Evolutionary conservation across 2,113 vertebrate genomes (phyloP).

Genomic region (Eidolon helvum): DNA sequence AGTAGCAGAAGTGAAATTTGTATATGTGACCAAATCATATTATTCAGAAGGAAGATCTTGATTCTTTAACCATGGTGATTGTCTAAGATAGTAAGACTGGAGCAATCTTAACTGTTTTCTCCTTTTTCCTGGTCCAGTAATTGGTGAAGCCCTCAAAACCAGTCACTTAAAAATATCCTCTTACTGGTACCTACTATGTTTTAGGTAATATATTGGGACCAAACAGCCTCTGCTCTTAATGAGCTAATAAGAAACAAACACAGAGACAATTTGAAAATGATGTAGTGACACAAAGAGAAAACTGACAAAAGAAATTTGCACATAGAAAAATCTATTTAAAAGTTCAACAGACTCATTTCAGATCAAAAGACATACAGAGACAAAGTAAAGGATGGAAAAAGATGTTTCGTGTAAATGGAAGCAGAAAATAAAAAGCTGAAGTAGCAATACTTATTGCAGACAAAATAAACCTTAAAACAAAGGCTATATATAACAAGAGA

Average conservation of each 20-base stretch:
- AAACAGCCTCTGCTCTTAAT: not conserved
- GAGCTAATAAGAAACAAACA: not conserved
- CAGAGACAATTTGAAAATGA: not conserved
- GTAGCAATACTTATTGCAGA: no score
- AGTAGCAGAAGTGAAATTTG: not conserved
- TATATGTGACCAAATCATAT: not conserved
- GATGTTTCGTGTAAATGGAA: no score
- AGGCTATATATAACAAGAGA: no score
- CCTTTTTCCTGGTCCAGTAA: not conserved
- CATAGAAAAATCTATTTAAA: not conserved
- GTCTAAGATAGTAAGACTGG: not conserved
- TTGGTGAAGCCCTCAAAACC: not conserved
- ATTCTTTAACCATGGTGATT: not conserved
- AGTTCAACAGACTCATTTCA: no score
- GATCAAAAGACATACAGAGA: no score
- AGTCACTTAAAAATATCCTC: not conserved
- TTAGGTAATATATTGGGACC: not conserved
- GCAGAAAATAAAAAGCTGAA: no score
- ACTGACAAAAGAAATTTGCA: not conserved
- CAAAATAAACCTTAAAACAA: no score
- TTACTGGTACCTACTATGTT: not conserved
- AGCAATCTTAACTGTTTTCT: not conserved
- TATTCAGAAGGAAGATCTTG: not conserved
- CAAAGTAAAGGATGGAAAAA: no score
- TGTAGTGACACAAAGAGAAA: not conserved